Evolutionary conservation across 2,888 invertebrate genomes (phyloP), one percentile per base, ranked within the genome.

Genomic region (Macaria liturata): DNA sequence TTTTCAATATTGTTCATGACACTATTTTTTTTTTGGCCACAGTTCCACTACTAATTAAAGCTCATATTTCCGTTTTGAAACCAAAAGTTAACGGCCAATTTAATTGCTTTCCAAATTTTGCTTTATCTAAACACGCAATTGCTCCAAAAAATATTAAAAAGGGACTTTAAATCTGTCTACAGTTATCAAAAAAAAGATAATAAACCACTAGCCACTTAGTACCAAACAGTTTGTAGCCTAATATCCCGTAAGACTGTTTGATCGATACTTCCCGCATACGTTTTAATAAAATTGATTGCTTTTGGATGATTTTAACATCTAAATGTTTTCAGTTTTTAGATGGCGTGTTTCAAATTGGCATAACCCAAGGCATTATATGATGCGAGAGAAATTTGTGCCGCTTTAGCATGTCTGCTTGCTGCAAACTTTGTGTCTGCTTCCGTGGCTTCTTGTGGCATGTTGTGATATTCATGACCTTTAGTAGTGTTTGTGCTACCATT

Each of bases 351-450:
- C 64, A 64, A 63, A 69, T 70, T 72, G 70, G 68, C 70, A 66
- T 69, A 61, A 62, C 62, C 61, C 64, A 67, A 69, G 65, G 64
- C 60, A 59, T 59, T 62, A 63, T 63, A 64, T 55, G 46, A 54
- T 59, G 61, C 60, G 62, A 72, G 65, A 72, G 61, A 61, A 69
- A 69, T 62, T 62, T 61, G 60, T 61, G 46, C 62, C 9, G 76
- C 75, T 77, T 75, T 57, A 73, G 81, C 81, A 80, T 80, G 76
- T 61, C 40, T 62, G 81, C 72, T 75, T 75, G 64, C 67, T 66
- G 65, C 65, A 53, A 67, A 45, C 49, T 47, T 68, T 60, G 45
- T 49, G 53, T 54, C 52, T 55, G 76, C 75, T 74, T 72, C n/a
- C 68, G 67, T 79, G 70, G 79, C 76, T 76, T 61, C 52, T 58